Conservation (phyloP, 2,113 vertebrate species). For the Rhinichthys klamathensis region DNA sequence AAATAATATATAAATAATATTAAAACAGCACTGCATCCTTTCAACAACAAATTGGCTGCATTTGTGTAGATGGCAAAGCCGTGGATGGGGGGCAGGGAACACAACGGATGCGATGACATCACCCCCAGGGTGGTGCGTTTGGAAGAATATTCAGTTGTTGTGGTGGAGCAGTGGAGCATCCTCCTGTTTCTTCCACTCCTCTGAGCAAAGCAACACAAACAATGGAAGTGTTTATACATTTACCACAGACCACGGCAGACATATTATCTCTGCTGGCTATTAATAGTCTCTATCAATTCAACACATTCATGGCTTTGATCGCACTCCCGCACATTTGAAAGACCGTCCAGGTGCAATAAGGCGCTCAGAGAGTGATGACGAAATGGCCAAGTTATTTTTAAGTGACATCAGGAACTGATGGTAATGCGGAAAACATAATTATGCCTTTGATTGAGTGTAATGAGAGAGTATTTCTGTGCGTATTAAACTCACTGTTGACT, state of each 20-base stretch:
- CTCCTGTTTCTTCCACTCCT: slow-evolving; percentile 43
- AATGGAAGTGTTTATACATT: slow-evolving; percentile 50
- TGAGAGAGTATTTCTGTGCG: slow-evolving; percentile 21
- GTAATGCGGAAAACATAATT: slow-evolving; percentile 30
- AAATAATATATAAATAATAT: neutral
- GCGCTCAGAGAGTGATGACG: neutral
- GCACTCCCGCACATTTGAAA: neutral
- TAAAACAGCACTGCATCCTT: neutral
- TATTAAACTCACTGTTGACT: slow-evolving; percentile 12
- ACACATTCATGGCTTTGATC: slow-evolving; percentile 23
- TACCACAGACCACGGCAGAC: slow-evolving; percentile 40
- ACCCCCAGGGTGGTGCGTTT: slow-evolving; percentile 20
- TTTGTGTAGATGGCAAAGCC: slow-evolving; percentile 1
- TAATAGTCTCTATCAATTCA: slow-evolving; percentile 38
- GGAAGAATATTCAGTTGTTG: slow-evolving; percentile 33
- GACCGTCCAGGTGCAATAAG: slow-evolving; percentile 35
- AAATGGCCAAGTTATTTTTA: slow-evolving; percentile 32
- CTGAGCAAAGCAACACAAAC: slow-evolving; percentile 47
- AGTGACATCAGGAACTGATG: neutral
- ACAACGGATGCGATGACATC: slow-evolving; percentile 21
- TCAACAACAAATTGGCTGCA: neutral
- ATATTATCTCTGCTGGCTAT: slow-evolving; percentile 38
- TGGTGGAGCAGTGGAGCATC: slow-evolving; percentile 37
- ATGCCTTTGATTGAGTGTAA: slow-evolving; percentile 1
- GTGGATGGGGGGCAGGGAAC: neutral